phyloP scores from a whole-genome alignment of 2,113 vertebrate species.

The Zeus faber region DNA sequence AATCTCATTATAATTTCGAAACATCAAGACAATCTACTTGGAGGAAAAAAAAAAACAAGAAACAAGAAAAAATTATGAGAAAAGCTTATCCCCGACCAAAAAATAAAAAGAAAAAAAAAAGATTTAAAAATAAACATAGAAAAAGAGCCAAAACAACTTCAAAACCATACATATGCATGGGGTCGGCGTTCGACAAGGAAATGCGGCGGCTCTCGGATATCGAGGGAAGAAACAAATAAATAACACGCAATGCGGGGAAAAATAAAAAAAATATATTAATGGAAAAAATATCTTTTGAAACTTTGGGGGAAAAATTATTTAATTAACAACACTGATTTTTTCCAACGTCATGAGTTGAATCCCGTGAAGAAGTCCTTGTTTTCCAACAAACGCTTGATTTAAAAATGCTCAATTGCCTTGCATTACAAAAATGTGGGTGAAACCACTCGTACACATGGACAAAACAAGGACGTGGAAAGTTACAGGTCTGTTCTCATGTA shows the following conservation, averaged over 20 bases:
- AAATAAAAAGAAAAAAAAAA: slow-evolving; percentile 48
- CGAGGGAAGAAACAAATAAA: slow-evolving; percentile 47
- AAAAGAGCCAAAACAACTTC: slow-evolving; percentile 68
- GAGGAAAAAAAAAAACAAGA: slow-evolving; percentile 32
- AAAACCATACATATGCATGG: slow-evolving; percentile 73
- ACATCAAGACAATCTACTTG: slow-evolving; percentile 76
- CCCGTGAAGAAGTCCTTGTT: slow-evolving; percentile 24
- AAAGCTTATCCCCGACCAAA: slow-evolving; percentile 38
- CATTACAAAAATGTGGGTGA: slow-evolving; percentile 7
- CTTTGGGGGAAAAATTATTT: slow-evolving; percentile 53
- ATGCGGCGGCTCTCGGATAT: slow-evolving; percentile 38
- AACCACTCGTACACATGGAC: not conserved
- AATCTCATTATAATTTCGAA: slow-evolving; percentile 78
- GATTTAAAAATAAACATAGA: slow-evolving; percentile 74
- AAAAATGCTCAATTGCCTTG: slow-evolving; percentile 26
- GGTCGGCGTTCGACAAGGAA: slow-evolving; percentile 36
- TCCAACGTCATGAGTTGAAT: slow-evolving; percentile 33
- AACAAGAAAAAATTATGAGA: slow-evolving; percentile 72
- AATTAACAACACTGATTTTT: slow-evolving; percentile 52
- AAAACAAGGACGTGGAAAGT: too few species aligned
- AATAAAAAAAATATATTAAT: too few species aligned
- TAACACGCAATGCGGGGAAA: too few species aligned
- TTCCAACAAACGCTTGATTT: slow-evolving; percentile 36
- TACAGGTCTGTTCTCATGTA: too few species aligned
- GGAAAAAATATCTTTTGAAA: slow-evolving; percentile 48